Conservation (phyloP, 2,888 invertebrate genomes). For the Odontothrips loti region DNA sequence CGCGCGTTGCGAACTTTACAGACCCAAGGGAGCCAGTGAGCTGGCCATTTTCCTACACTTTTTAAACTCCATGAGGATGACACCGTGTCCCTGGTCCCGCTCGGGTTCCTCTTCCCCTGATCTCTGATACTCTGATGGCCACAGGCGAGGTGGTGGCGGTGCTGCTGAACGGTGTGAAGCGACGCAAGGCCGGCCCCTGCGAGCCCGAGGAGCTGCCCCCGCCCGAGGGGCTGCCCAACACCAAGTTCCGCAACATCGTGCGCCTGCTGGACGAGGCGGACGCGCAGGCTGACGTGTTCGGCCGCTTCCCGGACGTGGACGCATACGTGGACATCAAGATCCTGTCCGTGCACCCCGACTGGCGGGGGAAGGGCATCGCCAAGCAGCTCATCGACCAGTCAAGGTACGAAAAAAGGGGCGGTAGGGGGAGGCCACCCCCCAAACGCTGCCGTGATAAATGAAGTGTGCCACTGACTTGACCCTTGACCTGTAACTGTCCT, state of each 20-base stretch:
- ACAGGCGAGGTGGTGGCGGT: slow-evolving; percentile 57
- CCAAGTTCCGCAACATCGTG: slow-evolving; percentile 62
- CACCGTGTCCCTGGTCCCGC: no score
- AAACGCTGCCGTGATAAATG: no score
- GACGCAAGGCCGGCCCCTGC: slow-evolving; percentile 34
- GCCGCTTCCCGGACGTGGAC: slow-evolving; percentile 54
- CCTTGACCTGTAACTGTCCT: neutral
- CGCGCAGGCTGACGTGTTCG: slow-evolving; percentile 54
- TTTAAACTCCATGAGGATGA: no score
- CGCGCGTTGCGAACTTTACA: no score
- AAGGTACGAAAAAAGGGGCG: slow-evolving; percentile 51
- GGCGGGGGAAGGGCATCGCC: slow-evolving; percentile 64
- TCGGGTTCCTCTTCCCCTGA: no score
- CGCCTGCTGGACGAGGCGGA: slow-evolving; percentile 57
- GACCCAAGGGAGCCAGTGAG: no score
- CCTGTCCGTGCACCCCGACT: slow-evolving; percentile 62
- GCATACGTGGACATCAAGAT: slow-evolving; percentile 60
- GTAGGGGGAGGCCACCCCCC: no score
- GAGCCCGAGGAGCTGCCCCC: slow-evolving; percentile 35
- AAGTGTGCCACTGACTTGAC: no score
- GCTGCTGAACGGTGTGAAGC: slow-evolving; percentile 51
- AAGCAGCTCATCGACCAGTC: slow-evolving; percentile 59
- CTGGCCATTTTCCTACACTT: no score
- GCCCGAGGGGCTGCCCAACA: slow-evolving; percentile 50
- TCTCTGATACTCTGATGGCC: no score